Conservation (phyloP, 1,140 invertebrate species). For the Anoplophora glabripennis region DNA sequence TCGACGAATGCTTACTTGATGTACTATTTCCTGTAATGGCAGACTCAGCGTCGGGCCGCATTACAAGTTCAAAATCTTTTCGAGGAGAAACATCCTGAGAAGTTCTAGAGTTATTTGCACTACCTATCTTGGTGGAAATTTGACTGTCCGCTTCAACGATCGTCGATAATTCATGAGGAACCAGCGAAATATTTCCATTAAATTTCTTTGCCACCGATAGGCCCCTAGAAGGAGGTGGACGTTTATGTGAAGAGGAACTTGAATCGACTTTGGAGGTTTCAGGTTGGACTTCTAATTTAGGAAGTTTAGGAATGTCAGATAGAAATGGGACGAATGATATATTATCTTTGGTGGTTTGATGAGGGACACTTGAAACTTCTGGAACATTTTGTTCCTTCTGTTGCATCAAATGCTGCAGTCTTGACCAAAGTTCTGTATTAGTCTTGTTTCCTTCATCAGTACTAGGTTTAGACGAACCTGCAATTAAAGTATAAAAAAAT, state of each 20-base stretch:
- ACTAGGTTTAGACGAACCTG: too few relatives aligned
- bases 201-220: constrained; percentile 31
- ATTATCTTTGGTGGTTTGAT: not conserved
- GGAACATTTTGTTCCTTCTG: too few relatives aligned
- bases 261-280: constrained; percentile 1
- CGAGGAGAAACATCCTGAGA: not conserved
- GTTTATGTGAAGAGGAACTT: too few relatives aligned
- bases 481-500: too few relatives aligned
- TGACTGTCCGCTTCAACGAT: constrained; percentile 56
- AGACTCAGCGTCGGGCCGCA: too few relatives aligned
- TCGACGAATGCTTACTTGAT: too few relatives aligned
- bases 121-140: constrained; percentile 24
- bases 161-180: constrained; percentile 63
- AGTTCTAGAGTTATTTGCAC: constrained; percentile 22
- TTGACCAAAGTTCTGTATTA: constrained; percentile 3
- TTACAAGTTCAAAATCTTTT: constrained; percentile 7
- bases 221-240: constrained; percentile 41
- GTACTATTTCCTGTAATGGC: too few relatives aligned
- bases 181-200: constrained; percentile 47
- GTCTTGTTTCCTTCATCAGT: not conserved
- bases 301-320: constrained; percentile 41
- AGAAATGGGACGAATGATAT: constrained; percentile 30
- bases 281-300: constrained; percentile 31
- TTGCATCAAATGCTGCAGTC: constrained; percentile 1
- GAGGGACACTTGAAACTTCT: too few relatives aligned